Conservation (phyloP, 1,140 invertebrate genomes). For the Amyelois transitella region DNA sequence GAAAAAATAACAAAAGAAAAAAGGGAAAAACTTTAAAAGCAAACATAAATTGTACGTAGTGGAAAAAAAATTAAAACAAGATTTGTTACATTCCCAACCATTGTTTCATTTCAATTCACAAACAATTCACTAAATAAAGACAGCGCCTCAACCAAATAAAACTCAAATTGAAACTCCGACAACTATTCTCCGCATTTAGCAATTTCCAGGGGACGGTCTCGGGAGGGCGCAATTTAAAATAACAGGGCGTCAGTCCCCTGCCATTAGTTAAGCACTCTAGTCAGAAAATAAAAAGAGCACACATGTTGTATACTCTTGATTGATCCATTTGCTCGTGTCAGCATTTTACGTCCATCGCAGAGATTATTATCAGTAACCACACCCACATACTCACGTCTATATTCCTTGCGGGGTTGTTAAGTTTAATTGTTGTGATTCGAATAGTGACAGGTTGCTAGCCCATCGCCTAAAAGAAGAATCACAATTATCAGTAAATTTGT, state of each 20-base stretch:
- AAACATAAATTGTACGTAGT: no score
- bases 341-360: no score
- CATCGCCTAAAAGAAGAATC: no score
- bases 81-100: neutral
- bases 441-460: no score
- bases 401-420: no score
- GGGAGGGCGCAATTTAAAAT: conserved; percentile 6
- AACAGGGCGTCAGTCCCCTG: conserved; percentile 5
- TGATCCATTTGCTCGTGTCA: no score
- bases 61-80: neutral
- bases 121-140: neutral
- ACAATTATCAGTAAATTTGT: no score
- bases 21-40: no score
- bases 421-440: no score
- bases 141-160: neutral
- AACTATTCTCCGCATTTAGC: conserved; percentile 2
- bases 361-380: no score
- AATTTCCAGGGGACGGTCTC: neutral
- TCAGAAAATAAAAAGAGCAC: neutral
- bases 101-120: neutral
- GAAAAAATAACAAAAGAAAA: neutral
- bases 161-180: conserved; percentile 2
- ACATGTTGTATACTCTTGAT: no score
- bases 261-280: conserved; percentile 5
- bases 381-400: no score